These are phyloP conservation scores for Drosophila nasuta DNA, from an alignment of 1,140 invertebrate species.

Conservation along the genomic window DNA sequence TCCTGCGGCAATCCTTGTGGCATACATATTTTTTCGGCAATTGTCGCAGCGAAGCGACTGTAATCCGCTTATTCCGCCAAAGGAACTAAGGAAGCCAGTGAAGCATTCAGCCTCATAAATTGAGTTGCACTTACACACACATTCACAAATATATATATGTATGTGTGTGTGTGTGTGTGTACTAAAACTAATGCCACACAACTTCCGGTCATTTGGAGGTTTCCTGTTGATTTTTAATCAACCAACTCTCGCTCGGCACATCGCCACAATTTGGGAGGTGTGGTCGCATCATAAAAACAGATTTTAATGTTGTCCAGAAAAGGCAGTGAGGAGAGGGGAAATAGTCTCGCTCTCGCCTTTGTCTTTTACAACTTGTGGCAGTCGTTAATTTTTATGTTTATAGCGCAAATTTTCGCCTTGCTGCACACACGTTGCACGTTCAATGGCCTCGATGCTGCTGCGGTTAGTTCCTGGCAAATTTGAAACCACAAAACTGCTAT, in stretches of 20 bases:
- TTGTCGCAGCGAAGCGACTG: constrained; percentile 34
- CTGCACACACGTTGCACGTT: constrained; percentile 63
- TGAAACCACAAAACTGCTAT: constrained; percentile 67
- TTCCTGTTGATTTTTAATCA: constrained; percentile 79
- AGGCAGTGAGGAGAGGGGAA: neutral
- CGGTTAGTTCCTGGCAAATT: constrained; percentile 26
- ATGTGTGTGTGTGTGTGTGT: neutral
- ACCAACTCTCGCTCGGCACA: constrained; percentile 43
- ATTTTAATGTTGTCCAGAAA: constrained; percentile 70
- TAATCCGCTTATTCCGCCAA: constrained; percentile 69
- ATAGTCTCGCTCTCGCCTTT: constrained; percentile 38
- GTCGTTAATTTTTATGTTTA: constrained; percentile 84
- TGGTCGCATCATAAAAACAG: constrained; percentile 75
- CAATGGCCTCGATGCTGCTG: neutral
- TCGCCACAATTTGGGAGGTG: constrained; percentile 56
- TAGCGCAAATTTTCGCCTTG: constrained; percentile 80
- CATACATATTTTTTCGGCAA: constrained; percentile 29
- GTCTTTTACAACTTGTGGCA: constrained; percentile 82
- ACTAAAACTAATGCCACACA: constrained; percentile 7
- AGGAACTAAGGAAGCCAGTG: constrained; percentile 10
- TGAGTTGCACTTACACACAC: constrained; percentile 5
- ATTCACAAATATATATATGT: neutral
- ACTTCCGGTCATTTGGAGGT: constrained; percentile 40
- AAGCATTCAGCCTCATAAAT: constrained; percentile 22
- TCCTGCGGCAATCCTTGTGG: constrained; percentile 28